Base-by-base conservation (phyloP, 2,113 vertebrate genomes). In the Ancistrus triradiatus region DNA sequence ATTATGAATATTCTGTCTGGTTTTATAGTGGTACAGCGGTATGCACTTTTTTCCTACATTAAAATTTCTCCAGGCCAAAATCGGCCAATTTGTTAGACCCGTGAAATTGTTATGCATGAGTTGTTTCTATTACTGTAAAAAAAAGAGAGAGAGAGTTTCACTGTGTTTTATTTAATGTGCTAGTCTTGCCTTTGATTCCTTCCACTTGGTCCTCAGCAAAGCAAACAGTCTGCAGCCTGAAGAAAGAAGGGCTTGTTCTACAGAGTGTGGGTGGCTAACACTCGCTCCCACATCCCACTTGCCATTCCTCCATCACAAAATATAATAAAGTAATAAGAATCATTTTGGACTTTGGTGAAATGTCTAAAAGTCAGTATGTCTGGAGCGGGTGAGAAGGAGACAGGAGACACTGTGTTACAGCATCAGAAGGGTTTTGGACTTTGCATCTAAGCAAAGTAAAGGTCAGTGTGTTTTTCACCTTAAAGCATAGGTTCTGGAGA, bases 241-340 rank as follows among this genome's bases (percentile, higher is more conserved):
- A 64, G 55, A 69, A 72, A 44, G 64, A 63, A 31, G 31, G 43
- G 22, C 46, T 64, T 63, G 62, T 69, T 69, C 59, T 52, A 5
- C 17, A 44, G 46, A 56, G 49, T 15, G 62, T 68, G 69, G 75
- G 72, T 69, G 69, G 69, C 62, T 69, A 35, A 65, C 63, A 46
- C 40, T 40, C 15, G 46, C 63, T 60, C 37, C 24, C 56, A 49
- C 59, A 65, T 43, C 49, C 63, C 35, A 55, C 31, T 33, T 66
- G 63, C 48, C 50, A 69, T 50, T n/a, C 27, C 24, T 59, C 62
- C 60, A 61, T 60, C 48, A 55, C 21, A 51, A 70, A 56, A 77
- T 43, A 47, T 63, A 56, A 52, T 58, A 66, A 40, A 25, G 48
- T 27, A 38, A 58, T 62, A 64, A 21, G 35, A 63, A 31, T 52